phyloP scores from a whole-genome alignment of 2,797 vertebrate genomes.

The Triplophysa yarkandensis region DNA sequence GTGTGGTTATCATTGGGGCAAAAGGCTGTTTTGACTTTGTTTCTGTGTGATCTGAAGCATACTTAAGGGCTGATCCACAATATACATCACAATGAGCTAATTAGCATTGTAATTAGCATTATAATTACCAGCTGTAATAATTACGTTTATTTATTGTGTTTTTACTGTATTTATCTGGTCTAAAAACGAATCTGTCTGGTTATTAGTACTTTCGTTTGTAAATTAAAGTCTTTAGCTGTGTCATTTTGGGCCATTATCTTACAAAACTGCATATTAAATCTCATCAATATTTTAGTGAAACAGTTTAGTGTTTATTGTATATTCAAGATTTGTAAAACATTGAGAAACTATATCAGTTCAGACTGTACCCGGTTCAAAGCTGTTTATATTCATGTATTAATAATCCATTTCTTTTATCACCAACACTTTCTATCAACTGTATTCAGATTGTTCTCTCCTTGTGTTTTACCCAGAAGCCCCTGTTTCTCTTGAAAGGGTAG shows the following conservation, averaged over 20 bases:
- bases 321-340: not conserved
- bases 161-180: conserved; percentile 77
- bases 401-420: conserved; percentile 48
- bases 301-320: not conserved
- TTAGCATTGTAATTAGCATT: conserved; percentile 83
- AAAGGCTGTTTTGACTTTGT: conserved; percentile 52
- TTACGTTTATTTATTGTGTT: conserved; percentile 78
- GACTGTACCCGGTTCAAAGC: conserved; percentile 14
- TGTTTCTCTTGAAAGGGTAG: conserved; percentile 61
- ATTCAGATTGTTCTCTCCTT: conserved; percentile 44
- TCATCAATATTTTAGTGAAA: not conserved
- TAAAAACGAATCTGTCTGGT: conserved; percentile 73
- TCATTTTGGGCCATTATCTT: conserved; percentile 33
- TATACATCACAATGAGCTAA: conserved; percentile 78
- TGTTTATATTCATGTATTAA: conserved; percentile 38
- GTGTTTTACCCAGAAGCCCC: conserved; percentile 59
- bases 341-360: conserved; percentile 4
- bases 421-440: conserved; percentile 33
- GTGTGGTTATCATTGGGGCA: conserved; percentile 52
- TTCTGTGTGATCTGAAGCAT: conserved; percentile 60
- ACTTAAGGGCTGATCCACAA: conserved; percentile 70
- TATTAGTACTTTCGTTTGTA: conserved; percentile 69
- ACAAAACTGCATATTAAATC: conserved; percentile 13
- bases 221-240: conserved; percentile 39
- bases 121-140: conserved; percentile 82